Evolutionary conservation across 2,888 invertebrate genomes (phyloP).

Genomic region (Aphelenchoides bicaudatus): DNA sequence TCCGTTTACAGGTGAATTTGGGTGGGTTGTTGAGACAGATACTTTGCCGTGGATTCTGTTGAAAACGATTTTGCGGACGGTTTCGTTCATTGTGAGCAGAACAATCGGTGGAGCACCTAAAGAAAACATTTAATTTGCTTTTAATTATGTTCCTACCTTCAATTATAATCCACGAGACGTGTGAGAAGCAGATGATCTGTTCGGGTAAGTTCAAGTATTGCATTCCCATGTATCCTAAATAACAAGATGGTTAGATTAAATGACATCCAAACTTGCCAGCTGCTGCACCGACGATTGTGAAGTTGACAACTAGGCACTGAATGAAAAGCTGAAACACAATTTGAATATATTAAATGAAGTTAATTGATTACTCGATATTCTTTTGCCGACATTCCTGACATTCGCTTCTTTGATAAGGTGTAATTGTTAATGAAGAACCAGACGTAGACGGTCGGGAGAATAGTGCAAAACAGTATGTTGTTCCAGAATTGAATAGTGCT

Average conservation of each 20-base stretch:
- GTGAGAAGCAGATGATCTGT: slow-evolving; percentile 2
- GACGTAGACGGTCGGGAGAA: slow-evolving; percentile 13
- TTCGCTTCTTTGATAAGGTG: neutral
- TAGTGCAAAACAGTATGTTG: slow-evolving; percentile 16
- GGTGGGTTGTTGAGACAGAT: too few species aligned
- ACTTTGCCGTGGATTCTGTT: too few species aligned
- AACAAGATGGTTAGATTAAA: too few species aligned
- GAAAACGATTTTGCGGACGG: slow-evolving; percentile 4
- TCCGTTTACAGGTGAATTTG: too few species aligned
- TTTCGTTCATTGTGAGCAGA: slow-evolving; percentile 6
- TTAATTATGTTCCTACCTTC: neutral
- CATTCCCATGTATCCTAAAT: slow-evolving; percentile 10
- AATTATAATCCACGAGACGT: slow-evolving; percentile 8
- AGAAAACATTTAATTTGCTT: too few species aligned
- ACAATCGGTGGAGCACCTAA: slow-evolving; percentile 11
- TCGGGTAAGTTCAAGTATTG: slow-evolving; percentile 7
- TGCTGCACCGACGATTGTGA: slow-evolving; percentile 8
- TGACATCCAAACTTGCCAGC: too few species aligned
- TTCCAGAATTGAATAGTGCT: slow-evolving; percentile 4
- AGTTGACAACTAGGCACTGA: slow-evolving; percentile 12
- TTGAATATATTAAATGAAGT: too few species aligned
- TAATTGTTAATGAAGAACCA: slow-evolving; percentile 9
- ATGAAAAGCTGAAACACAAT: slow-evolving; percentile 17
- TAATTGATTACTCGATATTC: too few species aligned
- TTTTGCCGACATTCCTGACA: slow-evolving; percentile 3